phyloP scores from a whole-genome alignment of 2,113 vertebrate genomes.

The Zosterops lateralis region DNA sequence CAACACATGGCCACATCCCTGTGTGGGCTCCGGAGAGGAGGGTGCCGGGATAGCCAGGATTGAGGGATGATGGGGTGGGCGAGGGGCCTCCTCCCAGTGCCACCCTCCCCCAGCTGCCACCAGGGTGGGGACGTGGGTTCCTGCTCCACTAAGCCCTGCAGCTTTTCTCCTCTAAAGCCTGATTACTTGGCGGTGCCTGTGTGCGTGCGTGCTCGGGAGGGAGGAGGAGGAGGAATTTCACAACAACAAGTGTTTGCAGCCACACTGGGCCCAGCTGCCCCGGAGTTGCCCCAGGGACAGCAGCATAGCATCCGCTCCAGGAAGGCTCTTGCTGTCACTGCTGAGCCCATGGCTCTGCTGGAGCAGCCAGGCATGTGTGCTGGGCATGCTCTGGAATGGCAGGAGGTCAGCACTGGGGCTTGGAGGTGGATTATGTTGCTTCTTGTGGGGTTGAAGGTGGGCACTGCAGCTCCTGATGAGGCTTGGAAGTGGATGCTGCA shows the following conservation, averaged over 20 bases:
- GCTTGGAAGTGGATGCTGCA: background rate
- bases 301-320: background rate
- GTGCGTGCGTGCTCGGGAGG: constrained; percentile 19
- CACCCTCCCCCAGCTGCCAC: constrained; percentile 41
- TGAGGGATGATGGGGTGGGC: background rate
- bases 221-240: constrained; percentile 57
- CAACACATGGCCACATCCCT: accelerated
- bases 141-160: constrained; percentile 60
- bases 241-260: constrained; percentile 56
- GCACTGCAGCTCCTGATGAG: background rate
- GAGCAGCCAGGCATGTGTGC: background rate
- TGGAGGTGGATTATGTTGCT: background rate
- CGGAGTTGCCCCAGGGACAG: background rate
- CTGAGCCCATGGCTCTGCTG: background rate
- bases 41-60: background rate
- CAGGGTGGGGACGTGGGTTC: constrained; percentile 35
- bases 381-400: background rate
- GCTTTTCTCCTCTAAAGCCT: constrained; percentile 71
- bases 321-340: background rate
- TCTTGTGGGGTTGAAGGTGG: background rate
- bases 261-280: constrained; percentile 34
- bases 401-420: background rate
- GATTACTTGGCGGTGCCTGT: constrained; percentile 62
- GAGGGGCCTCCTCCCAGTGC: background rate
- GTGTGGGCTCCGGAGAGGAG: background rate